Evolutionary conservation across 1,140 invertebrate genomes (phyloP), one percentile per base, ranked within the genome.

Genomic region (Phortica variegata): DNA sequence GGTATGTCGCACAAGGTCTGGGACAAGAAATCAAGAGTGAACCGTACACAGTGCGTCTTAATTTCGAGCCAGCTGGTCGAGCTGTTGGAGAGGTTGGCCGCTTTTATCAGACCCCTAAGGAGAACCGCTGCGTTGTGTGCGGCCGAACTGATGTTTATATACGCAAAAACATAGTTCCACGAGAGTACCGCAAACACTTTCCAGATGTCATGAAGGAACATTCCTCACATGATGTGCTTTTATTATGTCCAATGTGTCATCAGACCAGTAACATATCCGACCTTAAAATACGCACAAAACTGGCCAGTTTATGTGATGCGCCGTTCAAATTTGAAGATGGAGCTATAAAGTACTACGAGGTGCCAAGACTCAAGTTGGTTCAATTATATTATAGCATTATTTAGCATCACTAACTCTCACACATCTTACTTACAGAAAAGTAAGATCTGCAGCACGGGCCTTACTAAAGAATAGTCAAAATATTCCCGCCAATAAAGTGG

Each of bases 81-180:
- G 85, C 87, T 12, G 80, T 84, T 6, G 84, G 84, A 16, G 81
- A 85, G 49, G 83, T 85, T 15, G 85, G 84, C 34, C 80, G 81
- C 15, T 91, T 89, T 75, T 91, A 91, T 59, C 82, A 85, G 34
- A 82, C 83, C 41, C 78, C 83, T 1, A 91, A 91, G 66, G 79
- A 86, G 34, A 93, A 93, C 75, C 80, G 82, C n/a, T 94, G 91
- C 66, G 90, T 92, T 5, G 90, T 92, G 0, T 94, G 90, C 76
- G 90, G 90, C 2, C 61, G 73, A 4, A 73, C 72, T 0, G 82
- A 91, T 37, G 83, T 84, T 0, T 90, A 86, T 56, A 84, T 89
- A 26, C 78, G 87, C 3, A 93, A 93, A 72, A 89, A 89, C 58
- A 82, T 94, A 23, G 86, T 94, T 31, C 90, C 91, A 1, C 82